Conservation (phyloP, 1,140 invertebrate species). For the Cotesia typhae region DNA sequence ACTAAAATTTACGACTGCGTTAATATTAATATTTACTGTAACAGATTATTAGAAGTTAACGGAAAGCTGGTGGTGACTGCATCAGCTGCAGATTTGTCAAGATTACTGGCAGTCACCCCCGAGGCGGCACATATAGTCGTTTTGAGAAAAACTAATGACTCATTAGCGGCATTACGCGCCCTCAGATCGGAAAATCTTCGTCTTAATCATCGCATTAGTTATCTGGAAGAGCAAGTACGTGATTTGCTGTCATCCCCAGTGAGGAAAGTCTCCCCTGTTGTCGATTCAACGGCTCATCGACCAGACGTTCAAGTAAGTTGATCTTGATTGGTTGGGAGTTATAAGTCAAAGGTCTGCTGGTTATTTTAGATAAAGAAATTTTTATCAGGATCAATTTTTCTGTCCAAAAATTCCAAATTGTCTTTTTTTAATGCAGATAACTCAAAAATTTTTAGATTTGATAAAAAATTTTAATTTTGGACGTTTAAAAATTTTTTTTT, state of each 20-base stretch:
- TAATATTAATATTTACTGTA: slow-evolving; percentile 27
- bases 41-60: slow-evolving; percentile 84
- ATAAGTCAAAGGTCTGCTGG: no score
- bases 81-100: slow-evolving; percentile 74
- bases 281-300: slow-evolving; percentile 35
- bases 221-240: slow-evolving; percentile 86
- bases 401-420: no score
- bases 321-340: no score
- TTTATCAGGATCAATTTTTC: no score
- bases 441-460: no score
- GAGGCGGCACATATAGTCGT: slow-evolving; percentile 65
- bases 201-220: slow-evolving; percentile 86
- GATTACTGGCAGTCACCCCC: slow-evolving; percentile 71
- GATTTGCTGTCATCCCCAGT: slow-evolving; percentile 68
- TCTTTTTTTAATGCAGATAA: no score
- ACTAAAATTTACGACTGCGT: slow-evolving; percentile 1
- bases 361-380: no score
- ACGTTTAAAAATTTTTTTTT: no score
- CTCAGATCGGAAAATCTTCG: slow-evolving; percentile 82
- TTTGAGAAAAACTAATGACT: slow-evolving; percentile 62
- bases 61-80: slow-evolving; percentile 78
- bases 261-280: slow-evolving; percentile 42
- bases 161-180: slow-evolving; percentile 71
- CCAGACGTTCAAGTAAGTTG: slow-evolving; percentile 53
- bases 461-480: no score